Percentiles rank a stretch among this genome's conserved stretches.
phyloP scores from a whole-genome alignment of 2,113 vertebrate genomes.

The Peromyscus californicus region DNA sequence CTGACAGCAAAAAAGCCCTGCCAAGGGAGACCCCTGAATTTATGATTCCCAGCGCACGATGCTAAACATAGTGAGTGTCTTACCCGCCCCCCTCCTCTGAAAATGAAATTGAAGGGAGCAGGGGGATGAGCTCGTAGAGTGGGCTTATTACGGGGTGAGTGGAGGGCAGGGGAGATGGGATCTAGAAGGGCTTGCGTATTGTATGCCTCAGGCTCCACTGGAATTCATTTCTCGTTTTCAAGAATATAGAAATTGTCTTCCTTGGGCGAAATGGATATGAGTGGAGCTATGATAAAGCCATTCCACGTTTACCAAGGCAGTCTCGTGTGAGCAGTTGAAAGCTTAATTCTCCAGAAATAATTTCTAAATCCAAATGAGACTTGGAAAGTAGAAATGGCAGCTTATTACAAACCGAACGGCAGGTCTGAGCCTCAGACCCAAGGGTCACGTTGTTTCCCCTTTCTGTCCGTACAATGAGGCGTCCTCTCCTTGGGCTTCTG shows the following conservation, averaged over 20 bases:
- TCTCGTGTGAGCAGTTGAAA: conserved; percentile 48
- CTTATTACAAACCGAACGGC: not conserved
- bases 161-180: not conserved
- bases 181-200: conserved; percentile 7
- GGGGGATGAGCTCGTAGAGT: not conserved
- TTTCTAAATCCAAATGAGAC: conserved; percentile 53
- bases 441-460: not conserved
- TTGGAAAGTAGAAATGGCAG: not conserved
- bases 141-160: not conserved
- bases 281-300: conserved; percentile 16
- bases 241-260: conserved; percentile 48
- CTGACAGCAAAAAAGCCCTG: not conserved
- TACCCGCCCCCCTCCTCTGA: not conserved
- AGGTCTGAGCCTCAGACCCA: not conserved
- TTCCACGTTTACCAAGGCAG: conserved; percentile 43
- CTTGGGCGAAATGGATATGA: conserved; percentile 47
- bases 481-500: not conserved
- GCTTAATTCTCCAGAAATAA: conserved; percentile 62
- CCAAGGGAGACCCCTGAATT: conserved; percentile 32
- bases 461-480: rapidly evolving
- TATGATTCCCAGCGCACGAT: conserved; percentile 67
- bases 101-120: conserved; percentile 12
- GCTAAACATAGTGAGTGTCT: not conserved
- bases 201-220: conserved; percentile 10
- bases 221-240: conserved; percentile 66